Evolutionary conservation across 2,113 vertebrate genomes (phyloP).

Genomic region (Ammodytes marinus): DNA sequence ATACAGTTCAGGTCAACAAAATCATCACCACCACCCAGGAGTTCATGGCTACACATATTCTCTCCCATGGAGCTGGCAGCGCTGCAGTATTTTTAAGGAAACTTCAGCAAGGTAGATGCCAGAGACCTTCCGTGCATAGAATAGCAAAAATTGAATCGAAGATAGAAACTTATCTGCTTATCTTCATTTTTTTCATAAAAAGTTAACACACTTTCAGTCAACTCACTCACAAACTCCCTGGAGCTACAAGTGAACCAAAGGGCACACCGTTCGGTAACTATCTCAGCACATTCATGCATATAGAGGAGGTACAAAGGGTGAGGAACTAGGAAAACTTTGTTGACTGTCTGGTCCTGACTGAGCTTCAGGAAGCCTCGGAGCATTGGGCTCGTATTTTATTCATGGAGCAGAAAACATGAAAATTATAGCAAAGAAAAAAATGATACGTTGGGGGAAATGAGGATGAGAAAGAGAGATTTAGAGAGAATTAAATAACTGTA

Average conservation of each 20-base stretch:
- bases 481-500: background rate
- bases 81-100: slow-evolving; percentile 14
- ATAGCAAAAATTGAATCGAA: background rate
- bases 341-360: slow-evolving; percentile 46
- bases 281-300: slow-evolving; percentile 56
- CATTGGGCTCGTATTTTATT: slow-evolving; percentile 69
- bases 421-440: slow-evolving; percentile 39
- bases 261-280: slow-evolving; percentile 47
- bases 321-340: slow-evolving; percentile 44
- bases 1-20: slow-evolving; percentile 3
- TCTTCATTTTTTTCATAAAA: slow-evolving; percentile 19
- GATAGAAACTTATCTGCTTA: slow-evolving; percentile 16
- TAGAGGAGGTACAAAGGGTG: slow-evolving; percentile 38
- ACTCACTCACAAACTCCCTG: slow-evolving; percentile 28
- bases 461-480: slow-evolving; percentile 9
- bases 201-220: slow-evolving; percentile 30
- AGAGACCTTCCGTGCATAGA: background rate
- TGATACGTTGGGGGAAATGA: slow-evolving; percentile 15
- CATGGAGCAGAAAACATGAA: slow-evolving; percentile 59
- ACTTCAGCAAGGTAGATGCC: background rate
- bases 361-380: slow-evolving; percentile 56
- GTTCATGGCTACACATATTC: background rate
- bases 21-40: background rate
- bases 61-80: too few relatives aligned
- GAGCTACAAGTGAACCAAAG: slow-evolving; percentile 42